Conservation (phyloP, 2,888 invertebrate genomes). For the Bombylius major region DNA sequence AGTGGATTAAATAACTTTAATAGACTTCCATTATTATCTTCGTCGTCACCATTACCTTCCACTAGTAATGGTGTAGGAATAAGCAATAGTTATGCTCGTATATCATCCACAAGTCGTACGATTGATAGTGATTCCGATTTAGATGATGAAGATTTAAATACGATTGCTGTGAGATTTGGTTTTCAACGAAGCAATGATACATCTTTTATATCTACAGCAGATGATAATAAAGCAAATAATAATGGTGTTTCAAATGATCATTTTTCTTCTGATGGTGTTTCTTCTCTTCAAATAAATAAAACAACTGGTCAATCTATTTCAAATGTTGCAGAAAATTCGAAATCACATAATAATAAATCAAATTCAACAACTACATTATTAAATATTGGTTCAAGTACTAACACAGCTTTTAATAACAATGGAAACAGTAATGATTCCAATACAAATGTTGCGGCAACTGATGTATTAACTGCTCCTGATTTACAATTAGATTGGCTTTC, state of each 20-base stretch:
- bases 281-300: not conserved
- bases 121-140: slow-evolving; percentile 11
- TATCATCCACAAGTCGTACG: not conserved
- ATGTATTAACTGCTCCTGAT: slow-evolving; percentile 54
- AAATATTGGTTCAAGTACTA: not conserved
- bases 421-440: not conserved
- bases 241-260: too few relatives aligned
- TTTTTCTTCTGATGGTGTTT: not conserved
- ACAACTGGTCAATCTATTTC: not conserved
- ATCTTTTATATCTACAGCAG: too few relatives aligned
- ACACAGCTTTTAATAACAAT: not conserved
- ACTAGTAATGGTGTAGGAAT: not conserved
- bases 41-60: not conserved
- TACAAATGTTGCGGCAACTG: not conserved
- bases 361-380: not conserved
- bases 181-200: not conserved
- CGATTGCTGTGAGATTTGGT: not conserved
- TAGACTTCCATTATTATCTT: not conserved
- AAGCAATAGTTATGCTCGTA: not conserved
- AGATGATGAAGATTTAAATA: slow-evolving; percentile 7
- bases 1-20: slow-evolving; percentile 13
- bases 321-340: too few relatives aligned
- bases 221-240: too few relatives aligned
- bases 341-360: not conserved
- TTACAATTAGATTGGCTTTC: slow-evolving; percentile 65